phyloP scores from a whole-genome alignment of 2,888 invertebrate genomes.

The Aleiodes leptofemur region DNA sequence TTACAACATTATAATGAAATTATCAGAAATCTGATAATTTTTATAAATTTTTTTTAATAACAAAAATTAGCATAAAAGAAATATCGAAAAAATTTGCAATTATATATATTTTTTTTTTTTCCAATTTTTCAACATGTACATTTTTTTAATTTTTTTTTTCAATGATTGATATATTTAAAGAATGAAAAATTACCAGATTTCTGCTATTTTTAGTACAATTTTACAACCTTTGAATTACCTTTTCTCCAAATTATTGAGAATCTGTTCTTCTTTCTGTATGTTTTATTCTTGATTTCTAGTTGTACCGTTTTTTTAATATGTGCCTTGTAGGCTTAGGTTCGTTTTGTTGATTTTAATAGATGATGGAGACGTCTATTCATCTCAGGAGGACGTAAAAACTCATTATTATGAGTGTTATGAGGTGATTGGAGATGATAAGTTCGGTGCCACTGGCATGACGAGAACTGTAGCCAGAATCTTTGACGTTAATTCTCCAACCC shows the following conservation, averaged over 20 bases:
- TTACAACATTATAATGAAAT: neutral
- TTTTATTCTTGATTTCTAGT: constrained; percentile 17
- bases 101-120: no score
- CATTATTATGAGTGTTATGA: constrained; percentile 50
- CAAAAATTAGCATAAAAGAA: no score
- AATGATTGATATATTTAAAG: no score
- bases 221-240: constrained; percentile 24
- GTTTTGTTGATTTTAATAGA: constrained; percentile 46
- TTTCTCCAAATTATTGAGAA: constrained; percentile 26
- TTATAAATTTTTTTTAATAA: no score
- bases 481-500: constrained; percentile 95
- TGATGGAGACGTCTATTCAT: constrained; percentile 17
- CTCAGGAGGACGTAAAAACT: constrained; percentile 49
- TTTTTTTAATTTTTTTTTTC: no score
- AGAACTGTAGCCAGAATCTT: constrained; percentile 81
- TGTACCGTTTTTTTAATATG: constrained; percentile 20
- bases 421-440: neutral
- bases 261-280: constrained; percentile 19
- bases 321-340: neutral
- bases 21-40: no score
- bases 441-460: constrained; percentile 47
- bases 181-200: no score
- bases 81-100: no score
- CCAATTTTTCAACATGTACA: no score
- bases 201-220: no score